Evolutionary conservation across 2,113 vertebrate genomes (phyloP).

Genomic region (Peromyscus maniculatus): DNA sequence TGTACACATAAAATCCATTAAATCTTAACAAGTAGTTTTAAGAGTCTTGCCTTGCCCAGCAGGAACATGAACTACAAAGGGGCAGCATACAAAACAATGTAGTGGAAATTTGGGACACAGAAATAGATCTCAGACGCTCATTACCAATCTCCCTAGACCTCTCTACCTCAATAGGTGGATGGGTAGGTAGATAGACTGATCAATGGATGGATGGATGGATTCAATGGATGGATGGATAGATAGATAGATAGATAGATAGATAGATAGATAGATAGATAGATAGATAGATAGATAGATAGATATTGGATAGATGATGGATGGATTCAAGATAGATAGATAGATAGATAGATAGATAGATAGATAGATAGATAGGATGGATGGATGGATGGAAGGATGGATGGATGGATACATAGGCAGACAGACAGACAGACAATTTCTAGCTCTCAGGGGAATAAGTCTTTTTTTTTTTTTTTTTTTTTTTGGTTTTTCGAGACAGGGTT

Average conservation of each 20-base stretch:
- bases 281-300: not conserved
- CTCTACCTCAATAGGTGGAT: too few relatives aligned
- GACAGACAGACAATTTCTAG: too few relatives aligned
- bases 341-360: not conserved
- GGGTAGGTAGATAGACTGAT: not conserved
- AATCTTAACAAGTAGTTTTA: not conserved
- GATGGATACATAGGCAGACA: not conserved
- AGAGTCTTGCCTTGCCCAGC: not conserved
- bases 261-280: not conserved
- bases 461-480: too few relatives aligned
- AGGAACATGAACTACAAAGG: slow-evolving; percentile 32
- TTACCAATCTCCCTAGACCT: not conserved
- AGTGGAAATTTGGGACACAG: not conserved
- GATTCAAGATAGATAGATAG: too few relatives aligned
- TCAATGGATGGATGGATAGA: not conserved
- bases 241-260: not conserved
- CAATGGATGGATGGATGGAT: not conserved
- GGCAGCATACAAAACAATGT: slow-evolving; percentile 14
- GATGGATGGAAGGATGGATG: too few relatives aligned
- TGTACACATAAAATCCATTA: not conserved
- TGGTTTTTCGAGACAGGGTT: too few relatives aligned
- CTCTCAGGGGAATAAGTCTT: not conserved
- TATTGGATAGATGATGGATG: too few relatives aligned
- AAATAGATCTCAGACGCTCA: not conserved
- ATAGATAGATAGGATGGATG: too few relatives aligned